phyloP scores from a whole-genome alignment of 2,888 invertebrate genomes.

The Phyllotreta cruciferae region DNA sequence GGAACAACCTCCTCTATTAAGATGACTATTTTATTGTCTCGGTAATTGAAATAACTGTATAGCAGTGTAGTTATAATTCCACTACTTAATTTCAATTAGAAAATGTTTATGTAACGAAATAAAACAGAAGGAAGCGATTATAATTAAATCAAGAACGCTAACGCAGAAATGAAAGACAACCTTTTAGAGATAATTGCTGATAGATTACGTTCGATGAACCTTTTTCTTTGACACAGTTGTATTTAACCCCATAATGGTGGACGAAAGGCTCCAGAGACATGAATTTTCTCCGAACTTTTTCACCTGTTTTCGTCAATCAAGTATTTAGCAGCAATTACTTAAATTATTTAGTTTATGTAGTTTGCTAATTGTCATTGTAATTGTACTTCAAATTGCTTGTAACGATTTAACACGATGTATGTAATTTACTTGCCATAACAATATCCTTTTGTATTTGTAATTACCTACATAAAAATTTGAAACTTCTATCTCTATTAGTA shows the following conservation, averaged over 20 bases:
- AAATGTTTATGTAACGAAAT: constrained; percentile 17
- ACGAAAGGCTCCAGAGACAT: not conserved
- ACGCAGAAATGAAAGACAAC: constrained; percentile 32
- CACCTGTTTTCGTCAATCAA: no score
- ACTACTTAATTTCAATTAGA: constrained; percentile 18
- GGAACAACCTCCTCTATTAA: no score
- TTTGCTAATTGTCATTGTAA: no score
- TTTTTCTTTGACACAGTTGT: constrained; percentile 1
- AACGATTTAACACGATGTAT: no score
- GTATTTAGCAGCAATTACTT: no score
- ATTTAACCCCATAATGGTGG: not conserved
- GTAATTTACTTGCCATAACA: no score
- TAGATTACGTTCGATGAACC: constrained; percentile 33
- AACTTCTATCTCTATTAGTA: not conserved
- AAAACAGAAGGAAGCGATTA: constrained; percentile 20
- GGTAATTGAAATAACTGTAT: no score
- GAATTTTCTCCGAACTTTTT: no score
- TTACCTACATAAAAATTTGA: not conserved
- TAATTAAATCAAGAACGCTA: constrained; percentile 27
- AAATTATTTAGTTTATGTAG: no score
- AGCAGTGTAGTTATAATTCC: constrained; percentile 10
- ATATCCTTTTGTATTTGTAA: no score
- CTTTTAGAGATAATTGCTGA: constrained; percentile 41
- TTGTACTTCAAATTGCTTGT: no score
- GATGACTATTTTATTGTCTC: no score